Base-by-base conservation (phyloP, 2,797 vertebrate species). In the Mastacembelus armatus region DNA sequence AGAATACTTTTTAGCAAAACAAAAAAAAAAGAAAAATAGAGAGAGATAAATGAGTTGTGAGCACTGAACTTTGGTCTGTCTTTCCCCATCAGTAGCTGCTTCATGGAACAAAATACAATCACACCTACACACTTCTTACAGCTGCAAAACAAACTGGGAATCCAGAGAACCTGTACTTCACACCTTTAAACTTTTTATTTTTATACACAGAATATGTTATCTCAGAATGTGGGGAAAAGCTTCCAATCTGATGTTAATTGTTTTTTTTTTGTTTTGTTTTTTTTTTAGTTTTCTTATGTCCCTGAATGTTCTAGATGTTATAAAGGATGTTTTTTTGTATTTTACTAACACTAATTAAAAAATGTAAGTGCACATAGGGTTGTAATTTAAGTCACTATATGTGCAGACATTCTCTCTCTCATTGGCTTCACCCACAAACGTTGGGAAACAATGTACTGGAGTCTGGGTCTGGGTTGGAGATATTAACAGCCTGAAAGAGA, bases 71-170 rank as follows among this genome's bases (percentile, higher is more conserved):
- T 62, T 26, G 24, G 26, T 65, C 61, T 11, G 35, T 67, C 43
- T 19, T 51, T 45, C 57, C 75, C 43, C 48, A 47, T 77, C 63
- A 58, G 44, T 42, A 30, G 6, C 27, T 33, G 26, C 47, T 60
- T 69, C 42, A 44, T n/a, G 15, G 44, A 70, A 45, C 52, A 40
- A 47, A 77, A 77, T 44, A 54, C 45, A 49, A 35, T 63, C 15
- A 57, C 42, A 22, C 65, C 68, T 44, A 72, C 66, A 36, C 66
- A 36, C 35, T 62, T 56, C 33, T 40, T 22, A 65, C 54, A 60
- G 55, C 68, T 69, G 40, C 52, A 69, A 69, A 79, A 80, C 39
- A 59, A 58, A 48, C 71, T 75, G 47, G 42, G 44, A 32, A 71
- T 48, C 58, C 51, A 40, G 60, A 71, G 56, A 77, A 39, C 32